phyloP scores from a whole-genome alignment of 2,888 invertebrate genomes.

The Dasypogon diadema region DNA sequence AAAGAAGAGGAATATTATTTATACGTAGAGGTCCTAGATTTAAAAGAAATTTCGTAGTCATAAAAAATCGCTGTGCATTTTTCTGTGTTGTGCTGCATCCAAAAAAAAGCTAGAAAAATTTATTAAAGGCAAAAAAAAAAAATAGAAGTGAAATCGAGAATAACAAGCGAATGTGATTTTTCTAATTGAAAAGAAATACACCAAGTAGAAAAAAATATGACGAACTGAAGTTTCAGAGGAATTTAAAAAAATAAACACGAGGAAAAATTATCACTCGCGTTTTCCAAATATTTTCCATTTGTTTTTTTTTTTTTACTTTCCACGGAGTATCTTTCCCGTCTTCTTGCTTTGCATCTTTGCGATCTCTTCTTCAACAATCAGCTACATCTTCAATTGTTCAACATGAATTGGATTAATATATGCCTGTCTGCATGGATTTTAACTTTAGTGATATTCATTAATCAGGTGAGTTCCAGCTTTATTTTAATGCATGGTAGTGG shows the following conservation, averaged over 20 bases:
- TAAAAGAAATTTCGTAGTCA: background rate
- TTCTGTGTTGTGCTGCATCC: conserved; percentile 22
- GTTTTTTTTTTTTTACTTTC: background rate
- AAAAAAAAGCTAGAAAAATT: conserved; percentile 11
- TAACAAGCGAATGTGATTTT: conserved; percentile 18
- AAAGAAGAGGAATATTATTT: background rate
- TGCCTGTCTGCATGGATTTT: conserved; percentile 66
- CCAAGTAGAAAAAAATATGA: conserved; percentile 35
- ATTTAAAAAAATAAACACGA: no score
- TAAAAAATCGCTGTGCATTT: conserved; percentile 27
- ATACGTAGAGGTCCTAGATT: background rate
- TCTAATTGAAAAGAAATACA: background rate
- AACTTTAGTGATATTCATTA: conserved; percentile 64
- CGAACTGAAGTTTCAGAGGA: conserved; percentile 10
- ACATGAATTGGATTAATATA: conserved; percentile 69
- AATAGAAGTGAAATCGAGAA: conserved; percentile 17
- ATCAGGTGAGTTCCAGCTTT: conserved; percentile 64
- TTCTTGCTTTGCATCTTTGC: no score
- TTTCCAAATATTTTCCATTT: no score
- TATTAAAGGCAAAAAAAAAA: no score
- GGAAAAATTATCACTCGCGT: no score
- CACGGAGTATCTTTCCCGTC: no score
- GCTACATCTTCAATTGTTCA: conserved; percentile 56
- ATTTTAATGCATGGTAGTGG: no score
- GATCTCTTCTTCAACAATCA: background rate